Base-by-base conservation (phyloP, 1,140 invertebrate species). In the Galendromus occidentalis region DNA sequence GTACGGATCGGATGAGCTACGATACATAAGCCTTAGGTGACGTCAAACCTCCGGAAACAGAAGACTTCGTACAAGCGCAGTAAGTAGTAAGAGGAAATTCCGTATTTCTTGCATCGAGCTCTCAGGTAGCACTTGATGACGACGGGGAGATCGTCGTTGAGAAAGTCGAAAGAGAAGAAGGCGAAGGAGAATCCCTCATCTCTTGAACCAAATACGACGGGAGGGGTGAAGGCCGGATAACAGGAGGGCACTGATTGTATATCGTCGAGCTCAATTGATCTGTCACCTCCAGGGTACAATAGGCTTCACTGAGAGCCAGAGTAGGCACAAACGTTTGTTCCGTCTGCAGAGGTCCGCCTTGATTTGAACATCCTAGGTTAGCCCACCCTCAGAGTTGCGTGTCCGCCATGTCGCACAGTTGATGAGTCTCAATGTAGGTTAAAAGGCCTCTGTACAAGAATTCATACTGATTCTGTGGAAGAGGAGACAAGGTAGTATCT, bases 361-460 rank as follows among this genome's bases (percentile, higher is more conserved):
- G 33, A 59, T 59, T 59, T 25, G 22, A 59, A 59, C 51, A 59
- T 59, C 51, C 51, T 59, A 59, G 33, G 68, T 66, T 44, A 41
- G 66, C 63, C 65, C 68, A 7, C 17, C 30, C 51, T 71, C 68
- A 71, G 59, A 71, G 67, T 42, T 66, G 70, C 18, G 70, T 72
- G 65, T 67, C 72, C 42, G 68, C 67, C 77, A 63, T 67, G 64
- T 71, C 69, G 63, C 70, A 70, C 25, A 71, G 47, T 41, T 71
- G 69, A 66, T 71, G 69, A 55, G 77, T 79, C 67, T 91, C 87
- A 68, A 87, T 83, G 75, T 89, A 91, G 76, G 89, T 89, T 66
- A 88, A 81, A 74, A 91, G 86, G 74, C 87, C 87, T 76, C 87
- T 84, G 79, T 91, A 85, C 71, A 89, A 79, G 79, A 91, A 91